Base-by-base conservation (phyloP, 2,888 invertebrate genomes). In the Drosophila melanosoma region DNA sequence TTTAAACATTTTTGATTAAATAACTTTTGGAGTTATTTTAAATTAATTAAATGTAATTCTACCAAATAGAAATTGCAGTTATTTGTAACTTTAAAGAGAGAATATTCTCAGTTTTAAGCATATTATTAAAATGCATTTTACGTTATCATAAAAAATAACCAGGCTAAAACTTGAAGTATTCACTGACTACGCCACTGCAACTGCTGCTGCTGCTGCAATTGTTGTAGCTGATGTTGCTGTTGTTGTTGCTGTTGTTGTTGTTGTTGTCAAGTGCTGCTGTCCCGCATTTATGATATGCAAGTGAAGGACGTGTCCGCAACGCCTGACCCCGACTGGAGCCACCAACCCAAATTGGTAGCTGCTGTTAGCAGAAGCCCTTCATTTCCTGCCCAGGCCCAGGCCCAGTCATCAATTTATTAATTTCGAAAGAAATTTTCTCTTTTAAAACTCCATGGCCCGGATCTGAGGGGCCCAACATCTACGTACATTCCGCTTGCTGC, bases 341-440 rank as follows among this genome's bases (percentile, higher is more conserved):
- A 45, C 7, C 20, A 45, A 10, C 66, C 29, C 35, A 81, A 77
- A 73, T 81, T 79, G 73, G 77, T 59, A 64, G 76, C 72, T 60
- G 69, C 42, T 64, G 58, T 20, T 48, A 32, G 76, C 77, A 62
- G 65, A 66, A 60, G 79, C 79, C 79, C 70, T 74, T 83, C 70
- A 86, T 76, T 73, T 81, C 81, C 86, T 77, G 82, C 60, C 65
- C 75, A 65, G 56, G 67, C 69, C 29, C 29, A 71, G 60, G 45
- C 23, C 15, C 82, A 85, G 81, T 76, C 89, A 74, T 75, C 90
- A 89, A 87, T 87, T 87, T 87, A 90, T 87, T 90, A 87, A 87
- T 87, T 90, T 90, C 73, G 71, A 86, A 79, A 67, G 87, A 79
- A 85, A 90, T 90, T 89, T 74, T 86, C 86, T 75, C 72, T 86